A percentile compares a stretch with the other conserved stretches of the same genome.
These are phyloP conservation scores for Noturus placidus DNA, from an alignment of 2,113 vertebrate genomes.

Conservation along the genomic window DNA sequence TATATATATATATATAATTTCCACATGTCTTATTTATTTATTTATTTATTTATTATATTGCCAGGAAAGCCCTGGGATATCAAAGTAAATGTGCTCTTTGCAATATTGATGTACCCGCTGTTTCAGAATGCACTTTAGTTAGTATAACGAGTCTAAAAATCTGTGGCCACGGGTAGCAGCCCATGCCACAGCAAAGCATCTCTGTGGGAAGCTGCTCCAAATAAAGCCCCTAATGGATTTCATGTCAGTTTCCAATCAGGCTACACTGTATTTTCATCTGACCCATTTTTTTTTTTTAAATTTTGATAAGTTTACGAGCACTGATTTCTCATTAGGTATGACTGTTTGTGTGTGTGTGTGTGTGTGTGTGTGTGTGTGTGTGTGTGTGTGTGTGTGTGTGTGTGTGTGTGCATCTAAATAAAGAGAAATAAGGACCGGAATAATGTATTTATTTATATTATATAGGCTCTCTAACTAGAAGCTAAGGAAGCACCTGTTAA, in stretches of 20 bases:
- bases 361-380: too few species aligned
- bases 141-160: slow-evolving; percentile 37
- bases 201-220: slow-evolving; percentile 32
- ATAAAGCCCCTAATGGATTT: slow-evolving; percentile 35
- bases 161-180: slow-evolving; percentile 5
- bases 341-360: too few species aligned
- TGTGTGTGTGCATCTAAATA: neutral
- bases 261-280: slow-evolving; percentile 10
- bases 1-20: neutral
- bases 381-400: too few species aligned
- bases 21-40: neutral
- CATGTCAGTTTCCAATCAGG: slow-evolving; percentile 7
- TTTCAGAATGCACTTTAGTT: slow-evolving; percentile 37
- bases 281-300: neutral
- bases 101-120: slow-evolving; percentile 35
- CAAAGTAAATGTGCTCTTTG: slow-evolving; percentile 16
- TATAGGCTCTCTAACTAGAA: neutral
- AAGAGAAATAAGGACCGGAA: neutral
- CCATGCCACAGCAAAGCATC: slow-evolving; percentile 21
- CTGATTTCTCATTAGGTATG: neutral
- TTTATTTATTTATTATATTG: neutral
- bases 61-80: slow-evolving; percentile 4
- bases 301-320: neutral
- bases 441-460: neutral
- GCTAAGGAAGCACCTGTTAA: neutral